phyloP scores from a whole-genome alignment of 2,888 invertebrate genomes.

The Yponomeuta cagnagella region DNA sequence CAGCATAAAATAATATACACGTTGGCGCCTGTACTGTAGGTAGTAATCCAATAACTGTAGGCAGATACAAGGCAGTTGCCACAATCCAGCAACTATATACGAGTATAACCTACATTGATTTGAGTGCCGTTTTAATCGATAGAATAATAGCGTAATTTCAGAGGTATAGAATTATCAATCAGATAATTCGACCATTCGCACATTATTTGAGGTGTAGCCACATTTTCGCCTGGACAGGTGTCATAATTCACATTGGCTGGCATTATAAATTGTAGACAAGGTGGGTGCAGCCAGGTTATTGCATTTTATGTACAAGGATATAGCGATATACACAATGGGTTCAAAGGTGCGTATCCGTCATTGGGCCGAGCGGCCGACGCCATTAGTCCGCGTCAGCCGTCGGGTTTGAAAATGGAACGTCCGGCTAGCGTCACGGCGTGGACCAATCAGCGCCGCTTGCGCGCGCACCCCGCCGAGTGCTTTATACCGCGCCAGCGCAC shows the following conservation, averaged over 20 bases:
- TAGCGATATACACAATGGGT: slow-evolving; percentile 46
- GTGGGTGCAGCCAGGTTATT: slow-evolving; percentile 5
- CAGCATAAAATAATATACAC: background rate
- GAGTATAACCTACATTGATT: background rate
- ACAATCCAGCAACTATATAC: background rate
- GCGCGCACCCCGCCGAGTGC: slow-evolving; percentile 66
- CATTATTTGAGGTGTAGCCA: background rate
- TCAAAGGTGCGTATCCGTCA: slow-evolving; percentile 69
- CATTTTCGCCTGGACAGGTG: background rate
- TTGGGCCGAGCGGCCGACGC: slow-evolving; percentile 55
- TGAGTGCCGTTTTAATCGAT: background rate
- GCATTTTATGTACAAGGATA: slow-evolving; percentile 5
- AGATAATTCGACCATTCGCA: background rate
- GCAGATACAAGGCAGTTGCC: no score
- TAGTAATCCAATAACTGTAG: background rate
- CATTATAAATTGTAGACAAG: slow-evolving; percentile 5
- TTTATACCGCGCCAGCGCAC: slow-evolving; percentile 60
- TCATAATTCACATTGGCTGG: background rate
- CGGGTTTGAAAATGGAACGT: slow-evolving; percentile 44
- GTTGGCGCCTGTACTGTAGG: background rate
- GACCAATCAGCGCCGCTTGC: slow-evolving; percentile 61
- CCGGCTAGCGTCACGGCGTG: slow-evolving; percentile 53
- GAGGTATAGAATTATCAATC: background rate
- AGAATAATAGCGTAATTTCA: background rate
- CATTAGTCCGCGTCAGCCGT: slow-evolving; percentile 61